A percentile compares a stretch with the other conserved stretches of the same genome.
phyloP scores from a whole-genome alignment of 2,888 invertebrate species.

The Palloptera scutellata region DNA sequence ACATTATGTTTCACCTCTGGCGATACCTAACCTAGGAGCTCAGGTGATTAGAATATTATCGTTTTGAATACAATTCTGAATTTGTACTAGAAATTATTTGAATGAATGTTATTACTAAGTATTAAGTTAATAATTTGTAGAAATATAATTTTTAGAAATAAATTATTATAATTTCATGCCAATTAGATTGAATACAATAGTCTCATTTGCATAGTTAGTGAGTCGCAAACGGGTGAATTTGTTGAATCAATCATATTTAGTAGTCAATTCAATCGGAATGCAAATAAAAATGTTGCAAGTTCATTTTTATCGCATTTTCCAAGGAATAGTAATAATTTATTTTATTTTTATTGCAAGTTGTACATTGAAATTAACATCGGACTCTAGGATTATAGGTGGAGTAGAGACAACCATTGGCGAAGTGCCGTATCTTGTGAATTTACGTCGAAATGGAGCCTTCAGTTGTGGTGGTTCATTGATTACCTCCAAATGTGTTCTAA shows the following conservation, averaged over 20 bases:
- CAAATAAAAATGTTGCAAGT: background rate
- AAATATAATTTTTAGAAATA: background rate
- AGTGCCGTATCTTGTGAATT: slow-evolving; percentile 54
- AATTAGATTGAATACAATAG: background rate
- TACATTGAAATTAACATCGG: background rate
- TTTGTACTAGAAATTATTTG: slow-evolving; percentile 2
- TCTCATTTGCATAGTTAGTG: background rate
- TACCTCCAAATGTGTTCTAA: slow-evolving; percentile 50
- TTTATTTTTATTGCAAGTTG: background rate
- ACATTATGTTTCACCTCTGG: no score
- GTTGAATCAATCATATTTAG: background rate
- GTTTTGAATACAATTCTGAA: background rate
- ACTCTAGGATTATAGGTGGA: slow-evolving; percentile 42
- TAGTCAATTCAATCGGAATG: background rate
- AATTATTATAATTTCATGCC: no score
- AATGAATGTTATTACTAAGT: background rate
- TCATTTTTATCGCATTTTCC: slow-evolving; percentile 20
- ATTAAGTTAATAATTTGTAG: slow-evolving; percentile 6
- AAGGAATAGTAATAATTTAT: background rate
- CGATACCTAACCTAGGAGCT: background rate
- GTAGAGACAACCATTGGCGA: slow-evolving; percentile 46
- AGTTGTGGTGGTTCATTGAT: slow-evolving; percentile 58
- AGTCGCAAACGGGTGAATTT: background rate
- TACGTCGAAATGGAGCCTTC: slow-evolving; percentile 48
- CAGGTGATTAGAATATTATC: background rate